phyloP scores from a whole-genome alignment of 2,888 invertebrate genomes.

The Drosophila planitibia region DNA sequence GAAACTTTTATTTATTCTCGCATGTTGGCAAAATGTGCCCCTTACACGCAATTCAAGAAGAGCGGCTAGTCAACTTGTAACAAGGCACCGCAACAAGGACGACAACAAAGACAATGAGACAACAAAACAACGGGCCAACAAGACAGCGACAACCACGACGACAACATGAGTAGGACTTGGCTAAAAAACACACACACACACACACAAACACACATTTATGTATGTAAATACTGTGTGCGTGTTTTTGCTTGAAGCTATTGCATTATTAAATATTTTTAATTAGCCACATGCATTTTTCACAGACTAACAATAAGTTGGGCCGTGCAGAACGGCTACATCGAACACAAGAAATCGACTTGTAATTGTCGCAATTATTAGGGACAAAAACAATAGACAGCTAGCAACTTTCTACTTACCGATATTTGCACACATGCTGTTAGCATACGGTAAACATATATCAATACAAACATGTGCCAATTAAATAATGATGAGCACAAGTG shows the following conservation, averaged over 20 bases:
- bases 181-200: background rate
- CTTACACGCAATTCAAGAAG: conserved; percentile 68
- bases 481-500: background rate
- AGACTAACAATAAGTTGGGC: conserved; percentile 27
- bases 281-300: conserved; percentile 52
- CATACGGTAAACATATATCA: conserved; percentile 1
- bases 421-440: conserved; percentile 28
- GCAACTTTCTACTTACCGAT: conserved; percentile 8
- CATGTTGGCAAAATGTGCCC: conserved; percentile 74
- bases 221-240: conserved; percentile 7
- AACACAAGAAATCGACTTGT: conserved; percentile 58
- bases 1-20: conserved; percentile 78
- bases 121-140: conserved; percentile 24
- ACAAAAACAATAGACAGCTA: conserved; percentile 41
- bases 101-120: conserved; percentile 31
- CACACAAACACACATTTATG: background rate
- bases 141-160: conserved; percentile 35
- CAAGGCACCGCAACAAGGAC: conserved; percentile 34
- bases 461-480: background rate
- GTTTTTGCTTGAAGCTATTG: conserved; percentile 34
- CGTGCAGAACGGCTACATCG: conserved; percentile 35
- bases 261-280: conserved; percentile 72
- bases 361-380: conserved; percentile 63
- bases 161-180: conserved; percentile 37
- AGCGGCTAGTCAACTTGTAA: conserved; percentile 60